Conservation (phyloP, 2,797 vertebrate genomes). For the Danio jaintianensis region DNA sequence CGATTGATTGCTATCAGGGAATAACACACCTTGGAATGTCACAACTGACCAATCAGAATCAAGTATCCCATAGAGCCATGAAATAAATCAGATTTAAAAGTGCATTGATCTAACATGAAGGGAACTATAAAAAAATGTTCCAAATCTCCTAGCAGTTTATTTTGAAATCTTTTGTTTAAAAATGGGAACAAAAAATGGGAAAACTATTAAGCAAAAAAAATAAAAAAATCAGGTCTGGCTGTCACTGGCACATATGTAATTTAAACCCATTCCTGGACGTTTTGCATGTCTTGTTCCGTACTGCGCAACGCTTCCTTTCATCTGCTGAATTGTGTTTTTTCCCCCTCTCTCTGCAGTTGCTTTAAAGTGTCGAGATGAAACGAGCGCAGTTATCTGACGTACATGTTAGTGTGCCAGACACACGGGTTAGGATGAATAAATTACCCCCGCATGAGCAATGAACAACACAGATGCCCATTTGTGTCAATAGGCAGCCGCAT, state of each 20-base stretch:
- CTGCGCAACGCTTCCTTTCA: conserved; percentile 28
- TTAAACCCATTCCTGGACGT: conserved; percentile 20
- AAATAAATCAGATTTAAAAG: background rate
- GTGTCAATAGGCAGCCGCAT: conserved; percentile 26
- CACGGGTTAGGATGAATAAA: conserved; percentile 69
- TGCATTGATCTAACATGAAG: background rate
- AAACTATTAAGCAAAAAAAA: background rate
- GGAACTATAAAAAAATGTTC: no score
- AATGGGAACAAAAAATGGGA: background rate
- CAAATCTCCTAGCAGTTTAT: background rate
- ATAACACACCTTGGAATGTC: no score
- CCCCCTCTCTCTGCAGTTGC: background rate
- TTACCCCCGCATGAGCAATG: conserved; percentile 69
- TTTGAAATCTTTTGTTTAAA: background rate
- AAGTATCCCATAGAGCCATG: no score
- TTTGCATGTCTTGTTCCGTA: conserved; percentile 25
- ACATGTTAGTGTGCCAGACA: conserved; percentile 61
- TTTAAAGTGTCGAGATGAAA: conserved; percentile 47
- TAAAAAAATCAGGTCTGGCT: background rate
- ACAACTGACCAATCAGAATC: no score
- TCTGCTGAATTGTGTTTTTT: conserved; percentile 24
- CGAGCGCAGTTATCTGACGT: conserved; percentile 65
- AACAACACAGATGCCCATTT: conserved; percentile 71
- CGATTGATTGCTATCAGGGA: no score
- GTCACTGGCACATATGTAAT: conserved; percentile 21